phyloP scores from a whole-genome alignment of 1,140 invertebrate genomes.

The Heliconius himera region DNA sequence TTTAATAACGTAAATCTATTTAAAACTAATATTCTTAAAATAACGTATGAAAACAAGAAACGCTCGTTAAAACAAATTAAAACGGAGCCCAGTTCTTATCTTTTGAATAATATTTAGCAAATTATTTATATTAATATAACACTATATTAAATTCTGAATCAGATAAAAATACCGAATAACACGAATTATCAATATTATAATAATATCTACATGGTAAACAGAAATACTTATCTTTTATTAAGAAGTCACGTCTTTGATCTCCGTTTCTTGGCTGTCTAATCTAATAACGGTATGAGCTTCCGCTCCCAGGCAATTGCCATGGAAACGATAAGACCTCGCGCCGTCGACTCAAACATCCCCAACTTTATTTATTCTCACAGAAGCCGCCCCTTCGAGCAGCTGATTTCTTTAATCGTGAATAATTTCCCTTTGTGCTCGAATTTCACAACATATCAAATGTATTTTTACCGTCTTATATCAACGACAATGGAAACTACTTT shows the following conservation, averaged over 20 bases:
- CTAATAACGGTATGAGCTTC: conserved; percentile 49
- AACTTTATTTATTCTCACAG: conserved; percentile 60
- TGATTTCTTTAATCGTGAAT: conserved; percentile 65
- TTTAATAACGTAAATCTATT: no score
- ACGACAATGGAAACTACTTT: not conserved
- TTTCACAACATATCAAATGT: conserved; percentile 26
- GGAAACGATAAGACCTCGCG: conserved; percentile 51
- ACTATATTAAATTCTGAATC: not conserved
- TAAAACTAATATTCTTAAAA: no score
- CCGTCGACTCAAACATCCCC: conserved; percentile 54
- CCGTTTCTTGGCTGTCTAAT: conserved; percentile 43
- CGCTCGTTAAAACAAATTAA: no score
- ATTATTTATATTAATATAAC: not conserved
- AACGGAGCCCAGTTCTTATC: no score
- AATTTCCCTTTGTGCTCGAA: conserved; percentile 38
- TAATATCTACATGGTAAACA: conserved; percentile 41
- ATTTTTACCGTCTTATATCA: conserved; percentile 3
- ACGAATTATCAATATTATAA: conserved; percentile 44
- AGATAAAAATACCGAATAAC: conserved; percentile 42
- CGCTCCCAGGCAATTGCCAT: conserved; percentile 58
- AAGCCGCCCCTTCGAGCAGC: conserved; percentile 58
- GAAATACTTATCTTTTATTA: conserved; percentile 46
- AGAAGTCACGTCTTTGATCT: conserved; percentile 47
- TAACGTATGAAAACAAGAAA: no score
- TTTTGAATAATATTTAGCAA: no score